These are phyloP conservation scores for Theretra japonica DNA, from an alignment of 2,888 invertebrate genomes.

Conservation along the genomic window DNA sequence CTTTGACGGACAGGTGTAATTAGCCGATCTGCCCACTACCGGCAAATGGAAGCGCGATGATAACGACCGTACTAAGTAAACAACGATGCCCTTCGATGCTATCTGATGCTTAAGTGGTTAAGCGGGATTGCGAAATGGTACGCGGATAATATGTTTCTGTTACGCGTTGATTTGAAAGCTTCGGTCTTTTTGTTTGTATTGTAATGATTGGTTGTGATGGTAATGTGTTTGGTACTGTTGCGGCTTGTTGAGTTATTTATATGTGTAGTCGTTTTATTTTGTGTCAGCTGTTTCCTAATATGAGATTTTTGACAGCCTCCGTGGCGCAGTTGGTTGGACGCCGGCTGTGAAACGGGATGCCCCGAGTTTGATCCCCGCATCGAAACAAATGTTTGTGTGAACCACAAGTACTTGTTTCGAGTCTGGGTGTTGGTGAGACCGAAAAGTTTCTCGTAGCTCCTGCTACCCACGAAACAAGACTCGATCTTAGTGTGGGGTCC, in stretches of 20 bases:
- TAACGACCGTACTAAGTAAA: conserved; percentile 65
- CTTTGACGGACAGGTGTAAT: conserved; percentile 80
- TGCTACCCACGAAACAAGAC: too few species aligned
- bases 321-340: too few species aligned
- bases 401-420: too few species aligned
- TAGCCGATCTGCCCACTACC: conserved; percentile 64
- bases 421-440: too few species aligned
- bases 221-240: not conserved
- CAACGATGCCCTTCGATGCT: conserved; percentile 75
- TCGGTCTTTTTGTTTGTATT: conserved; percentile 1
- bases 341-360: too few species aligned
- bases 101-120: conserved; percentile 61
- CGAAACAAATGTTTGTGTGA: too few species aligned
- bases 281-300: not conserved
- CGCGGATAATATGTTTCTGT: conserved; percentile 39
- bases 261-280: not conserved
- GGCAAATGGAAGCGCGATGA: conserved; percentile 66
- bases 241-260: too few species aligned
- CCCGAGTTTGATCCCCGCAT: too few species aligned
- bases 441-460: too few species aligned
- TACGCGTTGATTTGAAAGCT: conserved; percentile 3
- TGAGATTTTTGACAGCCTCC: too few species aligned
- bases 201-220: conserved; percentile 1
- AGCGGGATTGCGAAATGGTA: conserved; percentile 63
- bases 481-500: too few species aligned